phyloP scores from a whole-genome alignment of 2,113 vertebrate species.

The Macaca fascicularis region T2T-MFA8v1.1 NC_088379.1:161905001-161905500 shows the following conservation, averaged over 20 bases:
- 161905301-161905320: conserved; percentile 71
- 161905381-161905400: conserved; percentile 58
- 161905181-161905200: conserved; percentile 74
- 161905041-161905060: not conserved
- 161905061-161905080: not conserved
- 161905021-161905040: not conserved
- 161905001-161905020: not conserved
- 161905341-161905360: conserved; percentile 66
- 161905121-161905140: conserved; percentile 43
- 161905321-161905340: conserved; percentile 59
- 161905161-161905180: conserved; percentile 49
- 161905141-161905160: conserved; percentile 19
- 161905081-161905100: not conserved
- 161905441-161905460: conserved; percentile 23
- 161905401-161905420: conserved; percentile 45
- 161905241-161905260: conserved; percentile 28
- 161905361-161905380: conserved; percentile 66
- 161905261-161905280: conserved; percentile 14
- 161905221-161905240: not conserved
- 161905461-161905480: not conserved
- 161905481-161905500: not conserved
- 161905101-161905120: not conserved
- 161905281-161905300: conserved; percentile 64
- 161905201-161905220: conserved; percentile 75
- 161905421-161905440: conserved; percentile 47